Base-by-base conservation (phyloP, 2,888 invertebrate species). In the Odontomyia ornata region DNA sequence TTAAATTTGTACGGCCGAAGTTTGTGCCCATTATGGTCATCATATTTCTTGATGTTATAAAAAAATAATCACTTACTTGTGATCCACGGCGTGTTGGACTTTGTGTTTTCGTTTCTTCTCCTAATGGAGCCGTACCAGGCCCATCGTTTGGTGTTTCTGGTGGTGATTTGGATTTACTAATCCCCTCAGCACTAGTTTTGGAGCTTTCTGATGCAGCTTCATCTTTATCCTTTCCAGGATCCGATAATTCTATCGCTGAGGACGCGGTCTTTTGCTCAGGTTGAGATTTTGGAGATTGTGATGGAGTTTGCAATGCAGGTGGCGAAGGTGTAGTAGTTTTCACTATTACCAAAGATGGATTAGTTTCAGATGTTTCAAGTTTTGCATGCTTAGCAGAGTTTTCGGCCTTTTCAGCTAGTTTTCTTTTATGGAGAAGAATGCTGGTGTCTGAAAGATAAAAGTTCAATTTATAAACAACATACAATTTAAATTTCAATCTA, bases 401-500 rank as follows among this genome's bases (percentile, higher is more conserved):
- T 69, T 82, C 82, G 21, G 81, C 83, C 1, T 80, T 77, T n/a
- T 85, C 83, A 1, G 79, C 78, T 15, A 82, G 75, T 77, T 83
- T 83, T 0, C 83, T 79, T 77, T 83, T 83, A 76, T 21, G 82
- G 81, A 81, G 82, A 81, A 27, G 30, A 36, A 73, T 57, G 23
- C 73, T 73, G 7, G 73, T 73, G 23, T 73, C 73, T 73, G 65
- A 18, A 4, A n/a, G 18, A 13, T 13, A 18, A 43, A 30, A 43
- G n/a, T n/a, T n/a, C n/a, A n/a, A n/a, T n/a, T n/a, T n/a, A n/a
- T n/a, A n/a, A n/a, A n/a, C n/a, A n/a, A n/a, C n/a, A n/a, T n/a
- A n/a, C n/a, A n/a, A n/a, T n/a, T 57, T n/a, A 7, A 9, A 36
- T 36, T 36, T 36, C 3, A 36, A 5, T 36, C 36, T 9, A 36